Base-by-base conservation (phyloP, 1,140 invertebrate species). In the Drosophila sucinea region DNA sequence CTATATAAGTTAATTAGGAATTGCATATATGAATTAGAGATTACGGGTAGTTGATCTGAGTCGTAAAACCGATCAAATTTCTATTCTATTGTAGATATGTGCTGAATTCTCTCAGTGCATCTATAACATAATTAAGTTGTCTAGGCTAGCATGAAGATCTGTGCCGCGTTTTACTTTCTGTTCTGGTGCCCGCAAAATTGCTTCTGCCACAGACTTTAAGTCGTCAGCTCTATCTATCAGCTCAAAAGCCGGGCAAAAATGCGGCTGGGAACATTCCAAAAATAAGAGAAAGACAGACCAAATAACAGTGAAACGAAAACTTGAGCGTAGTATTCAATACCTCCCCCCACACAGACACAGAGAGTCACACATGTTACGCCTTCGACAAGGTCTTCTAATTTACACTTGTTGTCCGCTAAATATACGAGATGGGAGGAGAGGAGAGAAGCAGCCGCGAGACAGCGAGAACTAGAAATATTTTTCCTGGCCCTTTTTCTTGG, bases 111-210 rank as follows among this genome's bases (percentile, higher is more conserved):
- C n/a, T 32, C 56, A 62, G 38, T 47, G 60, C 60, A 78, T 38
- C 60, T 64, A 69, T 23, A 2, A 8, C 23, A 51, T 84, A 71
- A 89, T 87, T 89, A 87, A 87, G 81, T 84, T 84, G 84, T 81
- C 84, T 77, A 84, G 70, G 77, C 80, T 63, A 63, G 84, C 84
- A 87, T 72, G 74, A 89, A 83, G 58, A 77, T 77, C 56, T 79
- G 70, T 73, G 70, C 76, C 79, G 55, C 67, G 56, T 89, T 84
- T 89, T 89, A 87, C 83, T 87, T 89, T 87, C 77, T 33, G 76
- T 73, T 77, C 35, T 38, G 65, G 55, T 60, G 66, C 51, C 64
- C 47, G 69, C 58, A 55, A 51, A 51, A 51, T 60, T 73, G 62
- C 41, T 70, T 67, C 69, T 61, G 35, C 47, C 6, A 2, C 17